Evolutionary conservation across 2,797 vertebrate genomes (phyloP), one percentile per base, ranked within the genome.

Genomic region (Tinamus major): DNA sequence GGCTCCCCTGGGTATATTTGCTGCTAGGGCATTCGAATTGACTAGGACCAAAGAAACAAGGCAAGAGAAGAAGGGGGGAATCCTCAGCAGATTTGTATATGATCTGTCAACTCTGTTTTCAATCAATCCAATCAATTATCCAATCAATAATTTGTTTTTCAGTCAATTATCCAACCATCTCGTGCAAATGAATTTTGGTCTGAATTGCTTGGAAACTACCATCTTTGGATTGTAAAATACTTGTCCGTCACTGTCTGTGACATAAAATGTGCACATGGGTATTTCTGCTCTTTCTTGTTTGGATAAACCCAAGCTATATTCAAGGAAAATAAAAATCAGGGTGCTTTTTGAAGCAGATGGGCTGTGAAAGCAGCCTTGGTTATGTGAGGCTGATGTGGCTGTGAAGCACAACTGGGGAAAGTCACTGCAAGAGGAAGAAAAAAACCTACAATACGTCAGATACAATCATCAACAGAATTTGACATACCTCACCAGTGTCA

Each of bases 271-370:
- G 10, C 31, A 9, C 4, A 1, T 80, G 3, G 4, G 58, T 79
- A 3, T 31, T 80, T 80, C 42, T 83, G 29, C 58, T 44, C 48
- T 46, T 87, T 83, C 41, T 84, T 46, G 26, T 51, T 55, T 70
- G n/a, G 65, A 42, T 76, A 58, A 91, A 74, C 20, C 5, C 9
- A 31, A 70, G 31, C 29, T 72, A 9, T 51, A 49, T 35, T 85
- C 0, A 0, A 62, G 42, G 24, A 64, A 26, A 9, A 41, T 13
- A 51, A 67, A 26, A 64, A n/a, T 11, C 13, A 4, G 26, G 53
- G 14, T 56, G n/a, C 21, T 74, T 84, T 74, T 67, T 79, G 31
- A 46, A 49, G 53, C n/a, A 67, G 49, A 18, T 65, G 69, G 41
- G 9, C 58, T 78, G 29, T 72, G 53, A 69, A 85, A 78, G 19